Evolutionary conservation across 2,797 vertebrate genomes (phyloP), one percentile per base, ranked within the genome.

Genomic region (Danio albolineatus): DNA sequence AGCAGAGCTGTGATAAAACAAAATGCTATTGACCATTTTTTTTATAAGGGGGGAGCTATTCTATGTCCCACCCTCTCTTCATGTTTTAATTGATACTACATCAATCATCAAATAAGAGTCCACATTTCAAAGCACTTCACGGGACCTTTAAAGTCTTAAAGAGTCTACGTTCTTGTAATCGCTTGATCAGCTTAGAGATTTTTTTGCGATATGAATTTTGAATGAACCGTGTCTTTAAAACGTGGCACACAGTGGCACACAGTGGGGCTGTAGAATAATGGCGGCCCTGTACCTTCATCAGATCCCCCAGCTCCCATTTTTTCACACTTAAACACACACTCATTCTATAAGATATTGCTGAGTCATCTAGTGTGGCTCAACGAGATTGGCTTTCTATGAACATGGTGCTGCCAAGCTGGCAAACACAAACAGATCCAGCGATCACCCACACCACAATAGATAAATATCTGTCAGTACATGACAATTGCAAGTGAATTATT

Each of bases 371-470:
- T 69, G 67, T 59, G 51, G 49, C 12, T 53, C 17, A 43, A 36
- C 12, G 6, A 39, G 43, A 61, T 70, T 70, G 59, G 14, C 72
- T 48, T 57, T 57, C 39, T 54, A 54, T 76, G 48, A 65, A 44
- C 62, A 48, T 36, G 2, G 16, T 39, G 41, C n/a, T 67, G 51
- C 62, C 44, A 43, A 67, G 28, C 41, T 49, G 53, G 66, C n/a
- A 70, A 61, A 71, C 16, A 66, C n/a, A 60, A 61, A 71, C 28
- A 41, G 64, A 73, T 73, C 13, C 17, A 70, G 17, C 36, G 43
- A 49, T 9, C 19, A 53, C 76, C 64, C 70, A 49, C 21, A 13
- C 65, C 28, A 60, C n/a, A 59, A 49, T 46, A 49, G 36, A 48
- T 70, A n/a, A 60, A 21, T 13, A 38, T 9, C 21, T 38, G 16